A percentile compares a stretch with the other conserved stretches of the same genome.
Conservation (phyloP, 2,113 vertebrate genomes). For the Murina feae region DNA sequence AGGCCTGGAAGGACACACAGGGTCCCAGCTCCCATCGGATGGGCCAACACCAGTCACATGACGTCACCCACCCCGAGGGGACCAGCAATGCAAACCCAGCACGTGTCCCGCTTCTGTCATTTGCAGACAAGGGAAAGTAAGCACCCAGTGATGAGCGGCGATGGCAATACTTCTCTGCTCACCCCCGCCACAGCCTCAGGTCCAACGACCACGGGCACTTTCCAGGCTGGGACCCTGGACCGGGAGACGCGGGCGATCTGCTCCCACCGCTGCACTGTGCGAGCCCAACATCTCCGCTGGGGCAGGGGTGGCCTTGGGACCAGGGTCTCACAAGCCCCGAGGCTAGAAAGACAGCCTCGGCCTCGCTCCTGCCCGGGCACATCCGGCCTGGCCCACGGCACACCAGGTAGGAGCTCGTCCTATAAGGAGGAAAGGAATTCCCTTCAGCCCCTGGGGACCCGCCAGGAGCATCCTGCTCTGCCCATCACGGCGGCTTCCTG, state of each 20-base stretch:
- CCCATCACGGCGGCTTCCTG: background rate
- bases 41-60: background rate
- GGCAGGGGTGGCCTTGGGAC: background rate
- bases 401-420: background rate
- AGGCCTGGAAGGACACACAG: background rate
- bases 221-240: background rate
- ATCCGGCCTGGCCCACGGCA: background rate
- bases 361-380: background rate
- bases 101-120: background rate
- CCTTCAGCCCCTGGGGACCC: background rate
- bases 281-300: background rate
- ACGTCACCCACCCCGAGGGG: background rate
- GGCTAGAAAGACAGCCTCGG: background rate
- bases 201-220: accelerated
- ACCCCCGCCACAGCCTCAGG: background rate
- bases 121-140: background rate
- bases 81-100: background rate
- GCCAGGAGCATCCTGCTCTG: background rate
- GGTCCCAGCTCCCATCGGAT: background rate
- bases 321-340: background rate
- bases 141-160: background rate
- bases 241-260: background rate
- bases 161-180: accelerated
- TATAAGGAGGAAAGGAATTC: slow-evolving; percentile 34
- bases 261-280: background rate